These are phyloP conservation scores for Parapristionchus giblindavisi DNA, from an alignment of 2,888 invertebrate species.

Conservation along the genomic window DNA sequence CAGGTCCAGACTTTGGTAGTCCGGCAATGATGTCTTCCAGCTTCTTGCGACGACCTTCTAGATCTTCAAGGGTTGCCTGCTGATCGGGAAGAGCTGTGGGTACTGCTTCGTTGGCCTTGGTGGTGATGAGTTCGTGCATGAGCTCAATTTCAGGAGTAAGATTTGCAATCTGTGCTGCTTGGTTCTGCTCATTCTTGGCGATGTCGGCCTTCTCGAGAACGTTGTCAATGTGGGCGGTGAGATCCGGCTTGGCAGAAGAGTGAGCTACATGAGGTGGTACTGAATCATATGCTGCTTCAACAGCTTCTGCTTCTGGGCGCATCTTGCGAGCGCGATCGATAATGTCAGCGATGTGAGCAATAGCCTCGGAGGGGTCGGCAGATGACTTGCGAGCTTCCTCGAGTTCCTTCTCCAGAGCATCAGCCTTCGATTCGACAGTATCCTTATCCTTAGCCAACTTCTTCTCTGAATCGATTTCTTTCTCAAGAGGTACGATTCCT, in stretches of 20 bases:
- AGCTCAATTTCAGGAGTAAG: constrained; percentile 48
- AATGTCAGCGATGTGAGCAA: constrained; percentile 5
- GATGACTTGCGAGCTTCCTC: constrained; percentile 11
- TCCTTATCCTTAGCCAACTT: constrained; percentile 43
- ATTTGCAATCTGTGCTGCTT: constrained; percentile 44
- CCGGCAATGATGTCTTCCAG: constrained; percentile 47
- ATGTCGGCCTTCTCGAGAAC: constrained; percentile 3
- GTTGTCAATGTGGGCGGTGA: not conserved
- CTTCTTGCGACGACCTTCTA: constrained; percentile 45
- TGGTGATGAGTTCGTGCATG: constrained; percentile 34
- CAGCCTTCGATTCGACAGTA: constrained; percentile 41
- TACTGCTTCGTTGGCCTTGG: constrained; percentile 44
- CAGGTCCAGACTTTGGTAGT: constrained; percentile 39
- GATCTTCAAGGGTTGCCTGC: constrained; percentile 48
- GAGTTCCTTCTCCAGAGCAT: constrained; percentile 46
- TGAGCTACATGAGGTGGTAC: not conserved
- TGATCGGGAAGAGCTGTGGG: constrained; percentile 48
- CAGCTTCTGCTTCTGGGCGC: not conserved
- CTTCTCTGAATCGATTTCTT: constrained; percentile 45
- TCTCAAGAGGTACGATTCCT: not conserved
- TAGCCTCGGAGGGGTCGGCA: not conserved
- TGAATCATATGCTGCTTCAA: not conserved
- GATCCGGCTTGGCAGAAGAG: constrained; percentile 5
- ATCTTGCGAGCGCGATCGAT: constrained; percentile 18
- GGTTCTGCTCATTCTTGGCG: constrained; percentile 41